Conservation (phyloP, 2,888 invertebrate genomes). For the Epiblema foenella region DNA sequence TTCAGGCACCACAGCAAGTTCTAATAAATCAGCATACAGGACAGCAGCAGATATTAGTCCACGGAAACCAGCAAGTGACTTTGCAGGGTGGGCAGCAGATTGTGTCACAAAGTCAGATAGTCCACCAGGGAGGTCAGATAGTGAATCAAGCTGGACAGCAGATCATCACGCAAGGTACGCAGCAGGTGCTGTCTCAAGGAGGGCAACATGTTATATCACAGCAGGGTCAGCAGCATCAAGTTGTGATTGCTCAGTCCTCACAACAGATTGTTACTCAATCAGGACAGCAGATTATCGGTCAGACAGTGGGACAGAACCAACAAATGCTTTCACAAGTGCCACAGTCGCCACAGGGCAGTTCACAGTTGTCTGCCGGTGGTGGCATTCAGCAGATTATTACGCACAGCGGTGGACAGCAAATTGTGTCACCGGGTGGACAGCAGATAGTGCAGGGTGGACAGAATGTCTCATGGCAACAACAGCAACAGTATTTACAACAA, state of each 20-base stretch:
- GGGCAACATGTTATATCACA: constrained; percentile 80
- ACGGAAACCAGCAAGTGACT: constrained; percentile 81
- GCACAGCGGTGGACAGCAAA: constrained; percentile 79
- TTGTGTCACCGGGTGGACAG: constrained; percentile 77
- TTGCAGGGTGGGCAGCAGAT: constrained; percentile 78
- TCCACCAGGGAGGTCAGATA: constrained; percentile 78
- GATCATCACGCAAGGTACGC: constrained; percentile 73
- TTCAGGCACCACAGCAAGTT: constrained; percentile 82
- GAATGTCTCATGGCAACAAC: constrained; percentile 79
- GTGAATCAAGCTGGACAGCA: constrained; percentile 79
- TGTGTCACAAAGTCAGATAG: constrained; percentile 78
- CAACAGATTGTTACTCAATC: constrained; percentile 81
- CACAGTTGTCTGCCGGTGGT: constrained; percentile 66
- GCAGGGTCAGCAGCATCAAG: constrained; percentile 80
- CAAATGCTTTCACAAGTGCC: constrained; percentile 77
- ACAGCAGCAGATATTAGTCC: constrained; percentile 80
- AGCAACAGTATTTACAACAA: constrained; percentile 78
- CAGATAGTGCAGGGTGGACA: constrained; percentile 78
- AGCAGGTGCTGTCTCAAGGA: constrained; percentile 79
- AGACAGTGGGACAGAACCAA: constrained; percentile 71
- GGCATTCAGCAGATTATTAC: constrained; percentile 82
- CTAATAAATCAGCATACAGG: constrained; percentile 79
- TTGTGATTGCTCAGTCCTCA: constrained; percentile 77
- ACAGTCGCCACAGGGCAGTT: constrained; percentile 73
- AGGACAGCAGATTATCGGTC: constrained; percentile 79